phyloP scores from a whole-genome alignment of 2,113 vertebrate species.

The Zosterops pallidus region DNA sequence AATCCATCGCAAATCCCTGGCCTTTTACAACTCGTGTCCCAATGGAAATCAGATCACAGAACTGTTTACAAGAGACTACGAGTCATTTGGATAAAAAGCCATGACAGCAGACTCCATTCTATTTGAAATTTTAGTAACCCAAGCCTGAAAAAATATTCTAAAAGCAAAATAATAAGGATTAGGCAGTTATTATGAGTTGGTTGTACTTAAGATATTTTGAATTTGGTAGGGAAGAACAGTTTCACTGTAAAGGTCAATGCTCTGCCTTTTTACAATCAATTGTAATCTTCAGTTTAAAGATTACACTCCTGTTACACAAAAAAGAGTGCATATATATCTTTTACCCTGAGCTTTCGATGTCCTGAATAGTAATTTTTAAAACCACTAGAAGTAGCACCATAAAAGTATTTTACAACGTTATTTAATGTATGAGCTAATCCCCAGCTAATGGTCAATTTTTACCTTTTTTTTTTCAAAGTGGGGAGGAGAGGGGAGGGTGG shows the following conservation, averaged over 20 bases:
- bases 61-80: slow-evolving; percentile 86
- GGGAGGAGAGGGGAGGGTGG: neutral
- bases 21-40: slow-evolving; percentile 84
- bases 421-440: slow-evolving; percentile 54
- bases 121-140: slow-evolving; percentile 83
- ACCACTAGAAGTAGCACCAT: neutral
- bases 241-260: slow-evolving; percentile 51
- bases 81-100: slow-evolving; percentile 87
- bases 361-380: slow-evolving; percentile 38
- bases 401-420: slow-evolving; percentile 25
- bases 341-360: slow-evolving; percentile 37
- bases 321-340: neutral
- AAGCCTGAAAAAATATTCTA: slow-evolving; percentile 81
- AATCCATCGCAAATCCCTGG: slow-evolving; percentile 91
- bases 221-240: slow-evolving; percentile 65
- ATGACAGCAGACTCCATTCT: slow-evolving; percentile 75
- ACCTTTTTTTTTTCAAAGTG: neutral
- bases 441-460: slow-evolving; percentile 47
- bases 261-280: slow-evolving; percentile 48
- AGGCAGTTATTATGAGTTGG: slow-evolving; percentile 81
- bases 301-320: slow-evolving; percentile 46
- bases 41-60: slow-evolving; percentile 89
- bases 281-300: slow-evolving; percentile 66
- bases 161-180: slow-evolving; percentile 79
- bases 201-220: slow-evolving; percentile 72